These are phyloP conservation scores for Cosmia trapezina DNA, from an alignment of 2,888 invertebrate genomes.

Conservation along the genomic window DNA sequence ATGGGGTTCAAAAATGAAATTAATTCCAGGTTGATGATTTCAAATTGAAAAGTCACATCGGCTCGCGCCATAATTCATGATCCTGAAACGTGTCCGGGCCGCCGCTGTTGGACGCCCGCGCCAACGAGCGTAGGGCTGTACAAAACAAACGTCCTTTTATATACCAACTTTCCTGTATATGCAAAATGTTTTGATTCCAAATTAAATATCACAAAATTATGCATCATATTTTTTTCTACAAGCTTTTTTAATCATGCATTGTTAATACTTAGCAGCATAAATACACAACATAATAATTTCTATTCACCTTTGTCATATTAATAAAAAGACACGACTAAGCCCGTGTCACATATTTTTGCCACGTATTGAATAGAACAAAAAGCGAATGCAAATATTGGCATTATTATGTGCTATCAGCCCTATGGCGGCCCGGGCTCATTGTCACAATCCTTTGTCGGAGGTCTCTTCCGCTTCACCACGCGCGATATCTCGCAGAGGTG, in stretches of 20 bases:
- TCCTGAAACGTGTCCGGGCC: conserved; percentile 90
- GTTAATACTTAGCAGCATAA: conserved; percentile 43
- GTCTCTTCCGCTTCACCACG: conserved; percentile 87
- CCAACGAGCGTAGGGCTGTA: conserved; percentile 79
- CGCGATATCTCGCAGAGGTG: conserved; percentile 81
- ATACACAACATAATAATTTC: conserved; percentile 36
- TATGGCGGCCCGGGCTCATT: conserved; percentile 77
- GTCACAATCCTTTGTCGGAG: conserved; percentile 88
- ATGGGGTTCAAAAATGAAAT: conserved; percentile 91
- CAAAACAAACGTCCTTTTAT: conserved; percentile 69
- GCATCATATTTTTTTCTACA: conserved; percentile 43
- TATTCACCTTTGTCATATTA: conserved; percentile 49
- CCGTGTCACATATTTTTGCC: conserved; percentile 60
- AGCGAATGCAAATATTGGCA: conserved; percentile 71
- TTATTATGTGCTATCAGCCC: conserved; percentile 73
- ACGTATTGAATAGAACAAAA: conserved; percentile 60
- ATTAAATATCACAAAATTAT: conserved; percentile 45
- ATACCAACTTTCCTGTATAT: conserved; percentile 63
- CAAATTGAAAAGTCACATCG: conserved; percentile 91
- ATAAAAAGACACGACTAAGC: conserved; percentile 68
- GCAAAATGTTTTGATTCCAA: conserved; percentile 55
- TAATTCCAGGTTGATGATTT: conserved; percentile 91
- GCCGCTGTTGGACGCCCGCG: conserved; percentile 84
- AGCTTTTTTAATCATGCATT: conserved; percentile 50
- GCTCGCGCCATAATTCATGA: conserved; percentile 90